Evolutionary conservation across 2,113 vertebrate species (phyloP).

Genomic region (Anseranas semipalmata): DNA sequence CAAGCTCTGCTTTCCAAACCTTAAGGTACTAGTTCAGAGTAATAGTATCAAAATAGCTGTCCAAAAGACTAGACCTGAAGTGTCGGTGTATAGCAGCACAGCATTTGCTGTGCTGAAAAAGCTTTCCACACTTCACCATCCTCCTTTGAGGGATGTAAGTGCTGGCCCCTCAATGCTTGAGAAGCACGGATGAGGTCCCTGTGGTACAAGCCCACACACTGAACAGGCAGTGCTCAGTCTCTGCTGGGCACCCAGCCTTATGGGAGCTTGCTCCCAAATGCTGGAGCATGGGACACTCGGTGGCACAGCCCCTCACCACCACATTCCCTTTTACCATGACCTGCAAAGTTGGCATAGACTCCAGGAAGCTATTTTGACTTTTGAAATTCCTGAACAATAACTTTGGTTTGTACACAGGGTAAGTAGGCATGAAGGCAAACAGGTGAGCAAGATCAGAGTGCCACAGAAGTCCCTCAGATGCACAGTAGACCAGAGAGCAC

Average conservation of each 20-base stretch:
- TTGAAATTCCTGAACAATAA: not conserved
- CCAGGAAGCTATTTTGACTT: not conserved
- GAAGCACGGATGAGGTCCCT: no score
- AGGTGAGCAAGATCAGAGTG: not conserved
- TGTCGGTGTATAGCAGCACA: no score
- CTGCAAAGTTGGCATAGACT: not conserved
- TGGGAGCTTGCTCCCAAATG: no score
- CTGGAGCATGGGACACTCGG: no score
- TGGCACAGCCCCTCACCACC: no score
- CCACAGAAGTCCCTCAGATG: not conserved
- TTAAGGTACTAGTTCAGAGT: not conserved
- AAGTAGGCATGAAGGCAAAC: not conserved
- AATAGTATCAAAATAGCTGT: not conserved
- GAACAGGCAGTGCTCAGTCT: no score
- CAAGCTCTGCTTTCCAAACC: not conserved
- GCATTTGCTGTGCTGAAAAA: no score
- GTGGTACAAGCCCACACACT: no score
- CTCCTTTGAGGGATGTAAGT: not conserved
- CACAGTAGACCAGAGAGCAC: not conserved
- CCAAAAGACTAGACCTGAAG: no score
- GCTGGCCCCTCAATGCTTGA: not conserved
- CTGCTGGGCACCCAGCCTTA: no score
- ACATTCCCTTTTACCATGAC: not conserved
- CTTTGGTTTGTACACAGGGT: not conserved
- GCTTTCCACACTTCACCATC: not conserved